phyloP scores from a whole-genome alignment of 2,888 invertebrate genomes.

The Lumbricus terrestris region DNA sequence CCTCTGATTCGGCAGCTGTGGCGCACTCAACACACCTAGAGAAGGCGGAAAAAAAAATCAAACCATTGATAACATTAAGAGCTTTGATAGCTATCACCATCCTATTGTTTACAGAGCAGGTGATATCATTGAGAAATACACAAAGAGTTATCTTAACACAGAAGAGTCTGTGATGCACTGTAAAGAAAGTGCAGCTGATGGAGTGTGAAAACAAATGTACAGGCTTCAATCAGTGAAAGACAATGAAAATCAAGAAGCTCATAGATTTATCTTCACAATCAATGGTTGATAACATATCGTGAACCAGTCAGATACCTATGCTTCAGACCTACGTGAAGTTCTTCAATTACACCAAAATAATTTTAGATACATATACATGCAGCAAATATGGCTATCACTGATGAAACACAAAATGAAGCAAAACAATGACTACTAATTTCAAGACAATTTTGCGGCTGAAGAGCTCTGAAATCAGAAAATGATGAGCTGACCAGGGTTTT shows the following conservation, averaged over 20 bases:
- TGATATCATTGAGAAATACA: neutral
- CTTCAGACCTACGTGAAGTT: too few relatives aligned
- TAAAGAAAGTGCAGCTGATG: neutral
- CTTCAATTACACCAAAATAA: too few relatives aligned
- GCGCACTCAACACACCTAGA: neutral
- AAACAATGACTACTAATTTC: neutral
- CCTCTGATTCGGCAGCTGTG: neutral
- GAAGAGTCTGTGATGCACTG: neutral
- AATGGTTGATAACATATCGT: neutral
- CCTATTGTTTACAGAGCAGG: neutral
- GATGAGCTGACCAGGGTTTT: neutral
- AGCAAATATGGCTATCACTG: neutral
- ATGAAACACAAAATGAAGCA: neutral
- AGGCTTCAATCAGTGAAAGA: neutral
- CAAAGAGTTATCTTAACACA: neutral
- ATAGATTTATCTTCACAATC: neutral
- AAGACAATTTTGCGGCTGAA: slow-evolving; percentile 63
- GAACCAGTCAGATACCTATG: neutral
- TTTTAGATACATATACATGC: too few relatives aligned
- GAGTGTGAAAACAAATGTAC: neutral
- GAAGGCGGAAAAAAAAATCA: neutral
- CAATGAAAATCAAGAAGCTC: neutral
- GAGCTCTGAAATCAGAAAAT: slow-evolving; percentile 64
- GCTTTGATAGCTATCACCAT: neutral
- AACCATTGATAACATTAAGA: neutral